phyloP scores from a whole-genome alignment of 1,140 invertebrate genomes.

The Papilio machaon region DNA sequence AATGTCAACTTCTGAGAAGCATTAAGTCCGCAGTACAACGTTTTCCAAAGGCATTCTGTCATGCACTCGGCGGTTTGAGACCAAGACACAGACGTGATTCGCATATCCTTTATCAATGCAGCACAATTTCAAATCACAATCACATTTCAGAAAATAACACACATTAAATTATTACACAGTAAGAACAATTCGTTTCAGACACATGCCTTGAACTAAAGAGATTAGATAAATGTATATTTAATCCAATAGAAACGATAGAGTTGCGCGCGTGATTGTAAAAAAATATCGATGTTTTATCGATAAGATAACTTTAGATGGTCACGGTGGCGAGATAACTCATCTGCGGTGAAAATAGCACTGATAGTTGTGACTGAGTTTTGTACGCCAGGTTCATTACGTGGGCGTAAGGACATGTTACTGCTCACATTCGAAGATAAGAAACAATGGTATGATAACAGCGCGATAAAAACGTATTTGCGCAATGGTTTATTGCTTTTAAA shows the following conservation, averaged over 20 bases:
- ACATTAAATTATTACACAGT: slow-evolving; percentile 40
- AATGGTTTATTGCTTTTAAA: slow-evolving; percentile 40
- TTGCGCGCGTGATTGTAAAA: slow-evolving; percentile 70
- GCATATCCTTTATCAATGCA: slow-evolving; percentile 63
- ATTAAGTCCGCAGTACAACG: slow-evolving; percentile 59
- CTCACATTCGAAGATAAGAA: slow-evolving; percentile 46
- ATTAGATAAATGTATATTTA: slow-evolving; percentile 61
- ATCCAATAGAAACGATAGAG: slow-evolving; percentile 65
- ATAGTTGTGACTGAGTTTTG: slow-evolving; percentile 38
- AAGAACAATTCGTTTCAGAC: slow-evolving; percentile 55
- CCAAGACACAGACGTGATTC: slow-evolving; percentile 59
- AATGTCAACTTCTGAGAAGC: slow-evolving; percentile 60
- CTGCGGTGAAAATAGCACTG: slow-evolving; percentile 50
- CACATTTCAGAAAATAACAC: slow-evolving; percentile 34
- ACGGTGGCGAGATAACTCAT: slow-evolving; percentile 54
- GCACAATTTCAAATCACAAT: slow-evolving; percentile 47
- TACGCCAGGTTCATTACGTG: slow-evolving; percentile 38
- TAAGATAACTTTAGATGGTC: slow-evolving; percentile 59
- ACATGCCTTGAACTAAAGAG: slow-evolving; percentile 61
- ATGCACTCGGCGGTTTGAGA: slow-evolving; percentile 58
- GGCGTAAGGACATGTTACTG: slow-evolving; percentile 54
- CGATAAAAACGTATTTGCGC: slow-evolving; percentile 41
- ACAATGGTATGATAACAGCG: slow-evolving; percentile 39
- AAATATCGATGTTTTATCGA: slow-evolving; percentile 66
- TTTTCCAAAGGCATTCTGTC: slow-evolving; percentile 61